Base-by-base conservation (phyloP, 2,113 vertebrate species). In the Phasianus colchicus region DNA sequence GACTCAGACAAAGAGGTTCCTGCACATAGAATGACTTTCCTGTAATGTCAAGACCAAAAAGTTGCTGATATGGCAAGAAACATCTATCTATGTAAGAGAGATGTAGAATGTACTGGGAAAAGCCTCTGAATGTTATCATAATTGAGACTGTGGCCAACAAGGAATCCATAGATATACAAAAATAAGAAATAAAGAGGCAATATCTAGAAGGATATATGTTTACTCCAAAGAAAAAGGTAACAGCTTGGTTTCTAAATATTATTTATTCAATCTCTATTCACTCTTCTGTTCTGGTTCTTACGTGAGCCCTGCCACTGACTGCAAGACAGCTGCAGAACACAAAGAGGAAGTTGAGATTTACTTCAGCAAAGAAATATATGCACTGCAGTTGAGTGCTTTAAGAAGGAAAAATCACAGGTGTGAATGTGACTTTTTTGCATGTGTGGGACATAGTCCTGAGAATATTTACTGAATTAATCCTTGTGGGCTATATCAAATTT, bases 291-390 rank as follows among this genome's bases (percentile, higher is more conserved):
- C 27, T 57, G 32, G 9, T 81, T 64, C 20, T 40, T 47, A 32
- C 67, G 29, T 52, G 22, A 83, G 6, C 5, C 13, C 92, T 91
- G 55, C 78, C 75, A 58, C 38, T 90, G 48, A 85, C 58, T 69
- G 8, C 29, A 34, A 83, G 60, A 52, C 11, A 71, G 61, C 3
- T 52, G 17, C 66, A 90, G 40, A 65, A 25, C 3, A 57, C 42
- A 38, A 76, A 64, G 79, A 58, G 72, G 43, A 42, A 96, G 47
- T 81, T 95, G 75, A 89, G 43, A 91, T 12, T 91, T 90, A 69
- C 38, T 74, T 77, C 20, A 55, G 50, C 10, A 91, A 89, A 92
- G 30, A 83, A 87, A 85, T 69, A 20, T 27, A 14, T 7, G n/a
- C 9, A 32, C 61, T 72, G 47, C 30, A 70, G 11, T 14, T n/a